Base-by-base conservation (phyloP, 2,888 invertebrate genomes). In the Elgonia sp. region DNA sequence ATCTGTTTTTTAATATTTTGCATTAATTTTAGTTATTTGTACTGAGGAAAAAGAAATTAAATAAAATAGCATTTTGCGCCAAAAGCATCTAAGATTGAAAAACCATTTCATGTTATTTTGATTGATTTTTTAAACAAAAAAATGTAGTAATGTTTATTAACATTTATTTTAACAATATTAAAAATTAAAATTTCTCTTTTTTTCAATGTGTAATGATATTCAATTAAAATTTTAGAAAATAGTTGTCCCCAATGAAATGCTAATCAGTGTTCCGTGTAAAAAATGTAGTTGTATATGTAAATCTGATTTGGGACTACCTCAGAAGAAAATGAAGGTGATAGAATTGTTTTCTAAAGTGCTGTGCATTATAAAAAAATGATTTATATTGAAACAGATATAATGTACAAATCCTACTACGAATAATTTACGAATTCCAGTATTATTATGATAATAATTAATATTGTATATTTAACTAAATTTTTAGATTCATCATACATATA, bases 261-360 rank as follows among this genome's bases (percentile, higher is more conserved):
- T 69, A 16, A 69, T 69, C 14, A 50, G 29, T 69, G 69, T 69
- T 69, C 46, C 16, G 29, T 69, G 50, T 69, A 69, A 50, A 29
- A 46, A 46, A 67, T 29, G 50, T 50, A 69, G 55, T 20, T 18
- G 7, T 14, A 14, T 69, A 9, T 39, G 16, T 69, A 69, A 69
- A 50, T 14, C 42, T 29, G 50, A 50, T 69, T 69, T 69, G 69
- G 50, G 50, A 69, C 67, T 69, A 69, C 69, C 69, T 69, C 50
- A 69, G 16, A n/a, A 8, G 16, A 69, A 69, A 50, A 20, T 6
- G 21, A 69, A n/a, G 29, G 9, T 69, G 50, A 69, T 29, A 42
- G 21, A 20, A 16, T 10, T 57, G 10, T 57, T 18, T 20, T 57
- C 9, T 57, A 21, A 57, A 57, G 8, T 20, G 16, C 21, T 16